Evolutionary conservation across 2,113 vertebrate genomes (phyloP).

Genomic region (Pterocles orientalis): DNA sequence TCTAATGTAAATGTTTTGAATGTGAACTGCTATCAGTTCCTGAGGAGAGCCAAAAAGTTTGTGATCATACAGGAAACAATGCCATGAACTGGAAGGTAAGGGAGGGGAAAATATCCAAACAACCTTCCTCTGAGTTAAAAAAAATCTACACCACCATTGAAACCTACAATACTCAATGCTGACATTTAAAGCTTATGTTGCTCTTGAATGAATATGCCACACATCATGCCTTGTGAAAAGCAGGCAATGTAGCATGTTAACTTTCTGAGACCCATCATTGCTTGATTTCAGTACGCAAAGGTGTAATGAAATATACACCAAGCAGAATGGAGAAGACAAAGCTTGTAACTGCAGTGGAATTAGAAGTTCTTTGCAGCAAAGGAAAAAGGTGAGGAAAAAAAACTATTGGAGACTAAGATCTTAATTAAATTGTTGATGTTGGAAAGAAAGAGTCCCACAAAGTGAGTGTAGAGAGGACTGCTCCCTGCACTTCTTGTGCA

Average conservation of each 20-base stretch:
- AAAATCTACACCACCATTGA: not conserved
- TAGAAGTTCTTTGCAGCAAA: not conserved
- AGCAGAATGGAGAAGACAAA: not conserved
- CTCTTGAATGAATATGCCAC: not conserved
- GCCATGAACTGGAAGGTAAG: not conserved
- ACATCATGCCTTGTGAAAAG: not conserved
- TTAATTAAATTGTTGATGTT: not conserved
- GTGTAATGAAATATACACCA: not conserved
- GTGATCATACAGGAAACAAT: not conserved
- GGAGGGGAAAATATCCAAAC: accelerated
- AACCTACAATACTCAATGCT: not conserved
- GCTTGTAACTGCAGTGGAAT: not conserved
- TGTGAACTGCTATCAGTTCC: not conserved
- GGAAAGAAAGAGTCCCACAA: not conserved
- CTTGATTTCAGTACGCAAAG: not conserved
- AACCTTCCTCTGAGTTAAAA: not conserved
- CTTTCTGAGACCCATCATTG: not conserved
- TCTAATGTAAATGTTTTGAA: not conserved
- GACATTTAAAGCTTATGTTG: not conserved
- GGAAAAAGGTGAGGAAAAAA: not conserved
- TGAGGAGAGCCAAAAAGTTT: not conserved
- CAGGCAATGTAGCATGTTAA: not conserved
- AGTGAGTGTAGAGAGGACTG: not conserved
- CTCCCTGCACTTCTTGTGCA: not conserved
- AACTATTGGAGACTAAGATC: not conserved